A percentile compares a stretch with the other conserved stretches of the same genome.
Evolutionary conservation across 2,888 invertebrate species (phyloP).

Genomic region (Aphrophora alni): DNA sequence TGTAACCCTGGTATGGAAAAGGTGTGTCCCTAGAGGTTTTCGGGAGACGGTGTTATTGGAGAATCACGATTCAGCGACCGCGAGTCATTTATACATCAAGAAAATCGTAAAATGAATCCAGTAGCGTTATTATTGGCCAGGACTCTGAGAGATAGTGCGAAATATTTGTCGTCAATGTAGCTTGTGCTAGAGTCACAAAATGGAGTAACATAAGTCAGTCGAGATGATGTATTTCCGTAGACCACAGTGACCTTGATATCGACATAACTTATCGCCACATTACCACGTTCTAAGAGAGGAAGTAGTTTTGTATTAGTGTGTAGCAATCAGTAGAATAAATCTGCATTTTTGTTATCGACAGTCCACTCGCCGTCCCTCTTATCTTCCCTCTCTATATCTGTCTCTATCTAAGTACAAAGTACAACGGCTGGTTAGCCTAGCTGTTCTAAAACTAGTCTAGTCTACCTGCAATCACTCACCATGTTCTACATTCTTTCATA

Average conservation of each 20-base stretch:
- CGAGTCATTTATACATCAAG: background rate
- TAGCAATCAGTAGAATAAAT: no score
- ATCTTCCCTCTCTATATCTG: no score
- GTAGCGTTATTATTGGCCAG: slow-evolving; percentile 7
- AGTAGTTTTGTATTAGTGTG: no score
- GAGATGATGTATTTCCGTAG: background rate
- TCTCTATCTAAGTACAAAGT: no score
- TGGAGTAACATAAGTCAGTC: background rate
- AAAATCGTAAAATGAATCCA: background rate
- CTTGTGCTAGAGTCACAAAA: background rate
- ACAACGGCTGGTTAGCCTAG: no score
- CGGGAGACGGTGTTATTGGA: background rate
- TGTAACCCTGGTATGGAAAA: background rate
- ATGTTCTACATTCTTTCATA: no score
- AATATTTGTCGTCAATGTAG: background rate
- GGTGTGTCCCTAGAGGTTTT: background rate
- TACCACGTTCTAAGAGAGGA: slow-evolving; percentile 48
- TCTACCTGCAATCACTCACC: no score
- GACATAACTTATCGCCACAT: slow-evolving; percentile 52
- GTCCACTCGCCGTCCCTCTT: no score
- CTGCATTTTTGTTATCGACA: no score
- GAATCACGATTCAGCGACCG: background rate
- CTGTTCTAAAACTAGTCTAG: no score
- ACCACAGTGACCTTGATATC: slow-evolving; percentile 17
- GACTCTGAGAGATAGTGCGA: background rate